Evolutionary conservation across 2,797 vertebrate genomes (phyloP), one percentile per base, ranked within the genome.

Genomic region (Sphaeramia orbicularis): DNA sequence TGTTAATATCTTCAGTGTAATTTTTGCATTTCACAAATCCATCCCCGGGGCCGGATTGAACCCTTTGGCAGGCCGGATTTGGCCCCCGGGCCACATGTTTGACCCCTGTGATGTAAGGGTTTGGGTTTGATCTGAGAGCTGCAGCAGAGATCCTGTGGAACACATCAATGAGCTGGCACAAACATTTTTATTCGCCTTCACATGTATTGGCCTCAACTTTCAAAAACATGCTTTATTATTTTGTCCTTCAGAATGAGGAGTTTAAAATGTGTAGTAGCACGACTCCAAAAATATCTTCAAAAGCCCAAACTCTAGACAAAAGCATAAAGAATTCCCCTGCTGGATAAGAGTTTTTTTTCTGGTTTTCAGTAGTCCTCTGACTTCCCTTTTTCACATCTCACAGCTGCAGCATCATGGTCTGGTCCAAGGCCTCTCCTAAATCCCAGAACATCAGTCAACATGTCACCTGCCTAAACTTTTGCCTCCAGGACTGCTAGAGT

Each of bases 291-390:
- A 47, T 49, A 30, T 76, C 57, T 82, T 75, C 61, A 68, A 58
- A 77, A 70, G 52, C 12, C 5, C 21, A 44, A 43, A 48, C 37
- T 50, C 14, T 78, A 59, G 71, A 55, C 61, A 71, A 71, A 78
- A 65, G 14, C 51, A 10, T 78, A 67, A 83, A 75, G 61, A 80
- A 67, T 86, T 87, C 82, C 86, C 76, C 21, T 19, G 70, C 41
- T 51, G 40, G 65, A 24, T 38, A 18, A 10, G 21, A 48, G 35
- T 32, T 68, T 66, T 64, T 74, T 54, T 49, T 30, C 47, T 70
- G 49, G 47, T 67, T 55, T 67, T 68, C 66, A 24, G 1, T 27
- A 13, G 21, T 42, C 61, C 30, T 49, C 35, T 32, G 12, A 18
- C 43, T 62, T 8, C 62, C 64, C 45, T 55, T 15, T 44, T 41